phyloP scores from a whole-genome alignment of 1,140 invertebrate genomes.

The Probaryconus sp. region DNA sequence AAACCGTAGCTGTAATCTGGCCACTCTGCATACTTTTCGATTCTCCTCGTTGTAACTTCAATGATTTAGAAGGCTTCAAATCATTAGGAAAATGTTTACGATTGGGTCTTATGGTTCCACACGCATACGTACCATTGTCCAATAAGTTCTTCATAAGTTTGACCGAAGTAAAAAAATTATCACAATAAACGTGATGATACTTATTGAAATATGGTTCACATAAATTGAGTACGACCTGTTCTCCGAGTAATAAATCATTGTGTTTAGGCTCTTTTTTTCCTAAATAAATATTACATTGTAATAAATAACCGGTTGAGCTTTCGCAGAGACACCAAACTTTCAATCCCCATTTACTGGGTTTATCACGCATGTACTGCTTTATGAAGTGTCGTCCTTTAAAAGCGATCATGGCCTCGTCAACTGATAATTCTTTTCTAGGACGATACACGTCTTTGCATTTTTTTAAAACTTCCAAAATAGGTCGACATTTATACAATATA shows the following conservation, averaged over 20 bases:
- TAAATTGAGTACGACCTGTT: conserved; percentile 40
- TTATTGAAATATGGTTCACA: conserved; percentile 8
- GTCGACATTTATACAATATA: no score
- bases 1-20: conserved; percentile 1
- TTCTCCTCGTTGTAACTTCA: conserved; percentile 18
- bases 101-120: conserved; percentile 16
- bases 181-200: conserved; percentile 25
- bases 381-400: conserved; percentile 65
- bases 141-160: background rate
- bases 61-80: conserved; percentile 13
- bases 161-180: conserved; percentile 17
- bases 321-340: conserved; percentile 47
- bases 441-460: no score
- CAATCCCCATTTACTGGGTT: conserved; percentile 57
- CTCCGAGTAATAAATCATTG: conserved; percentile 28
- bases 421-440: conserved; percentile 57
- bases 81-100: conserved; percentile 12
- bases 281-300: conserved; percentile 28
- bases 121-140: conserved; percentile 10
- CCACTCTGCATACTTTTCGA: background rate
- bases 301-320: conserved; percentile 22
- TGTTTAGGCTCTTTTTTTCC: conserved; percentile 27
- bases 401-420: conserved; percentile 72
- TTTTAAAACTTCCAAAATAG: no score
- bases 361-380: conserved; percentile 57